phyloP scores from a whole-genome alignment of 2,113 vertebrate genomes.

The Prionailurus bengalensis region DNA sequence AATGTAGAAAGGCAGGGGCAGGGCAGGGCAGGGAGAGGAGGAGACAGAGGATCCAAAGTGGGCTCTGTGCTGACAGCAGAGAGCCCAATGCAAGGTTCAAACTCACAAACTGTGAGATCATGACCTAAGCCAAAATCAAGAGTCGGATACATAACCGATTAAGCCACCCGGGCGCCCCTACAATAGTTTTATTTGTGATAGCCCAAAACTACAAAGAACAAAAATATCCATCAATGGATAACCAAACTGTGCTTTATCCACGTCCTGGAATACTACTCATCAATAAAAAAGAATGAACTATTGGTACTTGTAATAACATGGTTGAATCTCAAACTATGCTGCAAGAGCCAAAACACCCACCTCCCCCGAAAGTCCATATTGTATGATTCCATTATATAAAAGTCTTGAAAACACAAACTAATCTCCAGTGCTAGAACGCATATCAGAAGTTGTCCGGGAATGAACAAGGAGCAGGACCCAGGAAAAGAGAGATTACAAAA shows the following conservation, averaged over 20 bases:
- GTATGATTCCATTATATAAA: conserved; percentile 17
- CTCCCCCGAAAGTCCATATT: background rate
- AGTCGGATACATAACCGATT: background rate
- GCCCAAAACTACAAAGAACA: background rate
- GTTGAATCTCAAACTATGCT: background rate
- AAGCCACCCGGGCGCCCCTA: background rate
- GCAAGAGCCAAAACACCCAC: background rate
- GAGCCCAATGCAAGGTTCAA: background rate
- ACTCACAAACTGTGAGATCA: background rate
- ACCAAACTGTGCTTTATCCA: background rate
- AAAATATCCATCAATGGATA: background rate
- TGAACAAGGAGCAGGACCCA: background rate
- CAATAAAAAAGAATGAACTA: background rate
- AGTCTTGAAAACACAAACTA: background rate
- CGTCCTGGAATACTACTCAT: background rate
- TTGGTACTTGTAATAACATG: background rate
- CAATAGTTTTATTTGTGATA: background rate
- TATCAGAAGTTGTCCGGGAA: background rate
- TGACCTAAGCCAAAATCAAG: background rate
- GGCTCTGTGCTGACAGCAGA: background rate
- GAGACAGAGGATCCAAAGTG: background rate
- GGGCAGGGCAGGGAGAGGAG: background rate
- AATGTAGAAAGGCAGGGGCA: too few relatives aligned
- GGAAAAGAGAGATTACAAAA: background rate
- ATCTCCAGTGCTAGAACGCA: background rate